phyloP scores from a whole-genome alignment of 2,113 vertebrate species.

The Mormyrus lacerda region DNA sequence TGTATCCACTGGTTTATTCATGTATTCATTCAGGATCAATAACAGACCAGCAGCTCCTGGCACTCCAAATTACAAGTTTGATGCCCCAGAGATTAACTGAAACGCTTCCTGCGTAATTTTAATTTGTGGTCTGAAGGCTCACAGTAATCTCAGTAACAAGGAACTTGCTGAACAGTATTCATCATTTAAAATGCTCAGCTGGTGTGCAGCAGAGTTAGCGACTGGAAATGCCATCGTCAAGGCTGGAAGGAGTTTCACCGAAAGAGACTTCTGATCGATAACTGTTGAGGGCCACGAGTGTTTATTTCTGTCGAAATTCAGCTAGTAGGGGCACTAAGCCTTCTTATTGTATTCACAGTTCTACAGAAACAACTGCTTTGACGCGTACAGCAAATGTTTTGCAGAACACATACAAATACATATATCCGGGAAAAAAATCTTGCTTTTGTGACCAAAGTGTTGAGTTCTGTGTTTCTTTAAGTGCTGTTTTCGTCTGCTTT shows the following conservation, averaged over 20 bases:
- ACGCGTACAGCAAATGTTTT: constrained; percentile 49
- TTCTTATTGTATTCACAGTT: constrained; percentile 33
- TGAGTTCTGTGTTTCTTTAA: constrained; percentile 37
- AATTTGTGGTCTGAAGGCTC: neutral
- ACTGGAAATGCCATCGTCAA: neutral
- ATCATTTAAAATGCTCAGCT: neutral
- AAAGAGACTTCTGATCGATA: constrained; percentile 28
- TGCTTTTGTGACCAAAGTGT: constrained; percentile 45
- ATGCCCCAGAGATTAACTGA: constrained; percentile 38
- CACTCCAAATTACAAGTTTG: constrained; percentile 35
- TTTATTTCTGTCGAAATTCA: neutral
- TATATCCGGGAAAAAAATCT: neutral
- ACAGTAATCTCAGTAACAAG: neutral
- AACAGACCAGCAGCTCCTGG: constrained; percentile 16
- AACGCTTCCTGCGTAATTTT: constrained; percentile 15
- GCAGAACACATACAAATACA: constrained; percentile 27
- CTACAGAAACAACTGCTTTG: constrained; percentile 44
- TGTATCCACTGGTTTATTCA: constrained; percentile 32
- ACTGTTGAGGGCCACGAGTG: neutral
- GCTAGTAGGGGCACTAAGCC: constrained; percentile 35
- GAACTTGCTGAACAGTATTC: too few species aligned
- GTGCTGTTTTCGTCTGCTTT: constrained; percentile 37
- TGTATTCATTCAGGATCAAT: constrained; percentile 45
- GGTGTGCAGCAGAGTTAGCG: neutral
- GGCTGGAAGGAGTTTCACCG: neutral